Conservation (phyloP, 2,113 vertebrate species). For the Mungos mungo region DNA sequence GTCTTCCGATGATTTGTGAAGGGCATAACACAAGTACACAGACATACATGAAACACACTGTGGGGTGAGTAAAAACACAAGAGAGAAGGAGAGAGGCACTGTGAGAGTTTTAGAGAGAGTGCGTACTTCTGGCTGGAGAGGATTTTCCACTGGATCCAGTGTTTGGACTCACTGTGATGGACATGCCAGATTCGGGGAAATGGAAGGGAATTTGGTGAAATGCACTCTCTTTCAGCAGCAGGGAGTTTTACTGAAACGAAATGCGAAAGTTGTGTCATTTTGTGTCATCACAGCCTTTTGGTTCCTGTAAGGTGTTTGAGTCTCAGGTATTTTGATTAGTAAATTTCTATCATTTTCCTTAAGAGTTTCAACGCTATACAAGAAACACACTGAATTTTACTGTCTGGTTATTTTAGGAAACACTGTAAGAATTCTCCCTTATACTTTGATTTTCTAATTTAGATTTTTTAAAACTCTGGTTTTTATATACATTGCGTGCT, state of each 20-base stretch:
- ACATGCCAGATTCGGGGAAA: background rate
- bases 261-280: background rate
- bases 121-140: background rate
- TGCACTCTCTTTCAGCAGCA: background rate
- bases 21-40: background rate
- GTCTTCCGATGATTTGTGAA: background rate
- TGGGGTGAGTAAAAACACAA: background rate
- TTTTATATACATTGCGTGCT: background rate
- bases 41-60: background rate
- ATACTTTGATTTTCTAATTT: conserved; percentile 39
- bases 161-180: background rate
- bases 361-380: background rate
- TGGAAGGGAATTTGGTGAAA: background rate
- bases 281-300: background rate
- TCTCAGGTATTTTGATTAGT: conserved; percentile 43
- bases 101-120: background rate
- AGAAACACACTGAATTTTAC: background rate
- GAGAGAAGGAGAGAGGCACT: background rate
- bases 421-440: background rate
- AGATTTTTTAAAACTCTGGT: background rate
- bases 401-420: background rate
- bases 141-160: background rate
- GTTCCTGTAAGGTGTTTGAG: background rate
- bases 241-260: conserved; percentile 5
- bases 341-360: background rate